These are phyloP conservation scores for Lissocephala sabroskyi DNA, from an alignment of 2,888 invertebrate species.

Conservation along the genomic window DNA sequence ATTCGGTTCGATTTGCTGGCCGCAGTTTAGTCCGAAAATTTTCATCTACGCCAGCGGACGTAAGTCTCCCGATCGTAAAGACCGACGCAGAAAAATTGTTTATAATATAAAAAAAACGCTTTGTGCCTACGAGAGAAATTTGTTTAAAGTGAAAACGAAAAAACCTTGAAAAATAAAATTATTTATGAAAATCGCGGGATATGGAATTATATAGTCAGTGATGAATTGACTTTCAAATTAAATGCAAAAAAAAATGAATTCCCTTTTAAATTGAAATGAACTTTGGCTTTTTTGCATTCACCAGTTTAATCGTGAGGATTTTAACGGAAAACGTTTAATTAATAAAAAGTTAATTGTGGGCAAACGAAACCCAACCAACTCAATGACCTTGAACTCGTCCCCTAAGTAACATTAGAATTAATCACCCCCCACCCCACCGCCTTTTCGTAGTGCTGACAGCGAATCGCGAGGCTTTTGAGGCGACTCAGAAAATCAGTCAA, in stretches of 20 bases:
- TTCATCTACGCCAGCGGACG: slow-evolving; percentile 29
- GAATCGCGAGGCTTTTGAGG: neutral
- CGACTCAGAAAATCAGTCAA: slow-evolving; percentile 19
- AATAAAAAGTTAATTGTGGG: neutral
- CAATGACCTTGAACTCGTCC: too few species aligned
- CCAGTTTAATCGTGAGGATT: too few species aligned
- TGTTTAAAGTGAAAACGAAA: neutral
- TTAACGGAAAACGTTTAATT: neutral
- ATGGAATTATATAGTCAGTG: too few species aligned
- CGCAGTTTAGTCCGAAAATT: slow-evolving; percentile 61
- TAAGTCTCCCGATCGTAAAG: slow-evolving; percentile 39
- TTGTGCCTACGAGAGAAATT: neutral
- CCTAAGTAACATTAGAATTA: too few species aligned
- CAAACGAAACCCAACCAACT: too few species aligned
- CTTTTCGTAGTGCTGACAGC: too few species aligned
- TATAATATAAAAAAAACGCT: too few species aligned
- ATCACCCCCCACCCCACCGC: too few species aligned
- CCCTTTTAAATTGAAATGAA: neutral
- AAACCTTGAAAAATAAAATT: neutral
- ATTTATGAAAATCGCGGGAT: too few species aligned
- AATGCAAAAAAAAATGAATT: neutral
- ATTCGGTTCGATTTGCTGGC: slow-evolving; percentile 54
- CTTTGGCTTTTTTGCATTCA: too few species aligned
- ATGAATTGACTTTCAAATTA: too few species aligned
- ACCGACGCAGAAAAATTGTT: too few species aligned